Base-by-base conservation (phyloP, 2,797 vertebrate genomes). In the Pangasius djambal region DNA sequence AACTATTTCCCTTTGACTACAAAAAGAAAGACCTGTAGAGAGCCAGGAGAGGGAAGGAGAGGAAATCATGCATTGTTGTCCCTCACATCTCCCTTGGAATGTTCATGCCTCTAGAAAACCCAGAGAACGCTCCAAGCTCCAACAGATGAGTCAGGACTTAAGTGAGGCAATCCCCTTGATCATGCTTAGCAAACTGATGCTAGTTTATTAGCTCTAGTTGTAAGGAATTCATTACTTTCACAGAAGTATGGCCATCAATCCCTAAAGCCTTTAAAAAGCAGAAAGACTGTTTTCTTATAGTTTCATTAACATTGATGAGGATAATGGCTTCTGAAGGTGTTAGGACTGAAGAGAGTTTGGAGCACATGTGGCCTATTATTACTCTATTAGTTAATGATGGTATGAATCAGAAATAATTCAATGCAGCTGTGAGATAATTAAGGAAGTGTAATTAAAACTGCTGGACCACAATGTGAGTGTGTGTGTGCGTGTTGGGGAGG, bases 371-470 rank as follows among this genome's bases (percentile, higher is more conserved):
- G 69, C 48, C 16, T 69, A 85, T 69, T 85, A 69, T 69, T 52
- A 34, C 63, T 34, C 18, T 50, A 84, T 69, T 85, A 69, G 28
- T 85, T 85, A 69, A 48, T n/a, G 48, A 22, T 85, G 44, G n/a
- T 22, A 55, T 52, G 65, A 70, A 85, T 70, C 10, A 52, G 18
- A 70, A 70, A 86, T 52, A 3, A 63, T 86, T 82, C 28, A 69
- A 69, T 90, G 74, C 37, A 59, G 74, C 82, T 59, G 61, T 74
- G 83, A 67, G 78, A 88, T 90, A 88, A 90, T 88, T 86, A 90
- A 91, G 83, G 65, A 28, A 89, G 89, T 91, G 70, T 88, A 89
- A 93, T 91, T 89, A 92, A 93, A 85, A 86, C 55, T 82, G 83
- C 48, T 52, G 37, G 75, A 69, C 74, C 48, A 63, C 40, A 61